Evolutionary conservation across 1,140 invertebrate species (phyloP).

Genomic region (Penaeus japonicus): DNA sequence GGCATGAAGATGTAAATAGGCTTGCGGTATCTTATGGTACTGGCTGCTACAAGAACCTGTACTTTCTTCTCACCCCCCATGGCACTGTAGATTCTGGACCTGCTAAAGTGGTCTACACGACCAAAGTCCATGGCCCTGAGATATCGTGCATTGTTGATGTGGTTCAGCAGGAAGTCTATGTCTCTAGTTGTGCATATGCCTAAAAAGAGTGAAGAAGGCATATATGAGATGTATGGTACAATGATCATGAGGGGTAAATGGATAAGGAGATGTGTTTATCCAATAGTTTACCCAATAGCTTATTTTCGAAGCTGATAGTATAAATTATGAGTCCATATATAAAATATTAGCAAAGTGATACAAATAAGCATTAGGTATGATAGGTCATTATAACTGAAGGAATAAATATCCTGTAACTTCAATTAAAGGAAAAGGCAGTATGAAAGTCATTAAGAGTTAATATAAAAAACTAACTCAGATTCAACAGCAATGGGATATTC

Average conservation of each 20-base stretch:
- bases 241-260: not conserved
- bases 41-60: conserved; percentile 36
- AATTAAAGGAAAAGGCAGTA: too few relatives aligned
- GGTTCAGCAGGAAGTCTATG: conserved; percentile 45
- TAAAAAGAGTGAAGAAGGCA: not conserved
- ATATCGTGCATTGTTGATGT: conserved; percentile 46
- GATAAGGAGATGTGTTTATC: too few relatives aligned
- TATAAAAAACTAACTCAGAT: too few relatives aligned
- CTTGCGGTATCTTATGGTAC: conserved; percentile 47
- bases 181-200: conserved; percentile 39
- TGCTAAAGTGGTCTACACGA: conserved; percentile 25
- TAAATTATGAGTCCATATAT: too few relatives aligned
- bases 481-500: too few relatives aligned
- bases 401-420: too few relatives aligned
- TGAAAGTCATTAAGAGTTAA: too few relatives aligned
- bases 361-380: too few relatives aligned
- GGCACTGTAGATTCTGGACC: conserved; percentile 2
- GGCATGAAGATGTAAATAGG: conserved; percentile 47
- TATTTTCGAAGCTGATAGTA: too few relatives aligned
- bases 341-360: too few relatives aligned
- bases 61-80: not conserved
- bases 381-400: too few relatives aligned
- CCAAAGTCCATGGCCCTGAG: conserved; percentile 50
- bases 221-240: not conserved
- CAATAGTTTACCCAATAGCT: too few relatives aligned